Percentiles rank a stretch among this genome's conserved stretches.
phyloP scores from a whole-genome alignment of 1,140 invertebrate genomes.

The Hypothenemus hampei region DNA sequence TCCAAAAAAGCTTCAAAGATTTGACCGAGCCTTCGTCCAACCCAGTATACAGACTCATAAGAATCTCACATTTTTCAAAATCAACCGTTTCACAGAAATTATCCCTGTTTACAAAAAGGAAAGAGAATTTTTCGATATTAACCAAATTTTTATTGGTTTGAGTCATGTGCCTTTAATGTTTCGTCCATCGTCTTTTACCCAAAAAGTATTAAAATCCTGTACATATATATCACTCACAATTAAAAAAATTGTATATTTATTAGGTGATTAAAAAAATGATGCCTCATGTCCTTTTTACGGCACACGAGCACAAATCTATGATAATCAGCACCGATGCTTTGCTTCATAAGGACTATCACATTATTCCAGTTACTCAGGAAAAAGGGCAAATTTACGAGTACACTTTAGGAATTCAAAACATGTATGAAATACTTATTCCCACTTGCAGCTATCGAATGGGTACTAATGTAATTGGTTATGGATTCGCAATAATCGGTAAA shows the following conservation, averaged over 20 bases:
- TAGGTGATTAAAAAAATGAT: conserved; percentile 58
- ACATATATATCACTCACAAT: too few relatives aligned
- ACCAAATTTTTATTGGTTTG: conserved; percentile 60
- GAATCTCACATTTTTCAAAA: conserved; percentile 59
- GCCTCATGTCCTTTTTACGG: conserved; percentile 79
- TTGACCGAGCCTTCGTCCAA: conserved; percentile 70
- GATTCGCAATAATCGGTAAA: conserved; percentile 75
- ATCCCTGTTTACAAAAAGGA: conserved; percentile 50
- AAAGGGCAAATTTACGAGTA: conserved; percentile 49
- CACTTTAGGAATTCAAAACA: conserved; percentile 47
- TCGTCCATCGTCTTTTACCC: conserved; percentile 57
- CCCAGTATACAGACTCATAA: conserved; percentile 58
- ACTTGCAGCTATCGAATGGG: conserved; percentile 96
- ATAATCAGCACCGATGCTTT: conserved; percentile 50
- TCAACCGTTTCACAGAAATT: conserved; percentile 60
- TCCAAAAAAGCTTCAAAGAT: conserved; percentile 66
- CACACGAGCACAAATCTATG: conserved; percentile 72
- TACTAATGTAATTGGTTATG: conserved; percentile 75
- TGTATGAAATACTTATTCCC: conserved; percentile 83
- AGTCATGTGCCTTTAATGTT: conserved; percentile 66
- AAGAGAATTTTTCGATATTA: conserved; percentile 55
- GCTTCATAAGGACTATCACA: conserved; percentile 47
- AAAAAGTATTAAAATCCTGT: too few relatives aligned
- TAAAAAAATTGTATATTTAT: too few relatives aligned
- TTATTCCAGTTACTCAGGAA: conserved; percentile 47